These are phyloP conservation scores for Drosophila paucipuncta DNA, from an alignment of 2,888 invertebrate species.

Conservation along the genomic window DNA sequence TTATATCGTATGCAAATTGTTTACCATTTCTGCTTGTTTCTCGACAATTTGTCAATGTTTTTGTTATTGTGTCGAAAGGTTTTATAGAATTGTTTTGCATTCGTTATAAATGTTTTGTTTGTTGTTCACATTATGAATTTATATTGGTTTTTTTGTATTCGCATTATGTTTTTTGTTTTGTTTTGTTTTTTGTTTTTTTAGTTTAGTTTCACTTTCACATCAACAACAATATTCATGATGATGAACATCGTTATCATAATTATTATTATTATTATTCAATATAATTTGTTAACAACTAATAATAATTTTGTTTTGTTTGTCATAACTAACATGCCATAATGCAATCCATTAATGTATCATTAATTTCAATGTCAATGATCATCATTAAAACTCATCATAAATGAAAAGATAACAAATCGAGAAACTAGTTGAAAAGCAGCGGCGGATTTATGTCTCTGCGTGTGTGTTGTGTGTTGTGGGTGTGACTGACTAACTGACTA, in stretches of 20 bases:
- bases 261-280: slow-evolving; percentile 72
- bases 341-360: slow-evolving; percentile 72
- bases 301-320: slow-evolving; percentile 71
- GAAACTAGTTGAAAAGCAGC: slow-evolving; percentile 72
- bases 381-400: slow-evolving; percentile 56
- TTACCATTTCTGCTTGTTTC: slow-evolving; percentile 40
- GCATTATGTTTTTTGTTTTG: slow-evolving; percentile 45
- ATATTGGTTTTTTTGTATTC: slow-evolving; percentile 36
- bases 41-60: slow-evolving; percentile 51
- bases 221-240: slow-evolving; percentile 62
- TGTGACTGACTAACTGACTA: slow-evolving; percentile 28
- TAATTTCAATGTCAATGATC: slow-evolving; percentile 76
- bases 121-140: slow-evolving; percentile 67
- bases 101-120: slow-evolving; percentile 66
- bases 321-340: slow-evolving; percentile 84
- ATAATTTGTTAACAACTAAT: slow-evolving; percentile 81
- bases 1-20: slow-evolving; percentile 66
- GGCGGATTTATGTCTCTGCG: slow-evolving; percentile 47
- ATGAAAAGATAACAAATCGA: slow-evolving; percentile 63
- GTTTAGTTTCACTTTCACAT: slow-evolving; percentile 68
- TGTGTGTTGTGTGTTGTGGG: slow-evolving; percentile 29
- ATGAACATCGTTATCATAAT: slow-evolving; percentile 54
- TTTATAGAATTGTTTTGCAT: slow-evolving; percentile 67
- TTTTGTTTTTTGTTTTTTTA: slow-evolving; percentile 44
- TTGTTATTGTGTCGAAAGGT: slow-evolving; percentile 63